These are phyloP conservation scores for Zaprionus kolodkinae DNA, from an alignment of 1,140 invertebrate genomes.

Conservation along the genomic window DNA sequence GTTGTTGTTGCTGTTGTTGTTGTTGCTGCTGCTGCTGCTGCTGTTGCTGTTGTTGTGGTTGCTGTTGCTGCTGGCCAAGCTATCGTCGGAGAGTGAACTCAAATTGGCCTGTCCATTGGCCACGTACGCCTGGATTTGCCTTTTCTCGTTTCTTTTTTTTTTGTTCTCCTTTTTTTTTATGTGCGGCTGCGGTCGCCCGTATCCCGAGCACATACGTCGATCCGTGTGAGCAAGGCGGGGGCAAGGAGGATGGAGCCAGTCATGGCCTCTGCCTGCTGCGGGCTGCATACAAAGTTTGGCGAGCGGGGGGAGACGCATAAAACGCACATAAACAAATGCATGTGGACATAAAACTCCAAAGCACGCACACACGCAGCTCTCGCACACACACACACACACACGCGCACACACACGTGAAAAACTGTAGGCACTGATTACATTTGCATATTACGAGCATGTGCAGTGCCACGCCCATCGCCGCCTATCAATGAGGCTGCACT, in stretches of 20 bases:
- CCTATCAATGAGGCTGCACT: slow-evolving; percentile 56
- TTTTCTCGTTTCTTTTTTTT: background rate
- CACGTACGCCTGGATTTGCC: slow-evolving; percentile 14
- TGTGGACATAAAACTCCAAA: slow-evolving; percentile 57
- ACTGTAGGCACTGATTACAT: slow-evolving; percentile 80
- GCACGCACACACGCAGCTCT: slow-evolving; percentile 29
- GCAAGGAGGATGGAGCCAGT: background rate
- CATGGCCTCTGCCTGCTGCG: slow-evolving; percentile 5
- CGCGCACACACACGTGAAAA: slow-evolving; percentile 57
- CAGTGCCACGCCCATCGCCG: slow-evolving; percentile 12
- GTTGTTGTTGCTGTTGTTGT: slow-evolving; percentile 18
- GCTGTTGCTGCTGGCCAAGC: slow-evolving; percentile 8
- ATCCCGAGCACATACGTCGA: slow-evolving; percentile 28
- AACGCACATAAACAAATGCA: slow-evolving; percentile 73
- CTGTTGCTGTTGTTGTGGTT: slow-evolving; percentile 13
- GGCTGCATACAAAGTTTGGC: slow-evolving; percentile 62
- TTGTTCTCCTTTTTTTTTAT: slow-evolving; percentile 9
- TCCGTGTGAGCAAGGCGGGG: slow-evolving; percentile 11
- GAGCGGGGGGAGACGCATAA: slow-evolving; percentile 47
- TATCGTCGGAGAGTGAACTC: slow-evolving; percentile 20
- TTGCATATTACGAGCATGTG: slow-evolving; percentile 68
- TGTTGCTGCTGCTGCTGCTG: slow-evolving; percentile 8
- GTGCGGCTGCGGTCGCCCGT: slow-evolving; percentile 15
- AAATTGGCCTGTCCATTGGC: slow-evolving; percentile 37
- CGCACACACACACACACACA: slow-evolving; percentile 22